Evolutionary conservation across 2,888 invertebrate genomes (phyloP).

Genomic region (Hirtodrosophila confusa): DNA sequence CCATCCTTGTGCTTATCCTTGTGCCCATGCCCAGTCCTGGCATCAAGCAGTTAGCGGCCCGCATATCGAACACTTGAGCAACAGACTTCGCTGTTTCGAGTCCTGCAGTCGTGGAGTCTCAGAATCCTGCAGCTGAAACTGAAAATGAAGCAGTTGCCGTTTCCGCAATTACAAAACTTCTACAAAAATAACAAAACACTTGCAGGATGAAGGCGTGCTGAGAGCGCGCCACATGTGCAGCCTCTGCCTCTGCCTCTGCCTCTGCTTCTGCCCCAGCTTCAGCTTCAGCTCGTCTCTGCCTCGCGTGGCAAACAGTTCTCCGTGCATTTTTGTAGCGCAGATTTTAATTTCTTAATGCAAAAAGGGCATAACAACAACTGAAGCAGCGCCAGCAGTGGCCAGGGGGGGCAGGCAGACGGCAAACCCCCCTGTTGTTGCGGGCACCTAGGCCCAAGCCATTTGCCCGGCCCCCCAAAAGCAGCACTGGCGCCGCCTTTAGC

Average conservation of each 20-base stretch:
- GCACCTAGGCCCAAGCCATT: constrained; percentile 25
- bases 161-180: constrained; percentile 80
- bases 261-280: not conserved
- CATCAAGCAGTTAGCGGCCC: constrained; percentile 37
- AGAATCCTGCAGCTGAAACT: constrained; percentile 39
- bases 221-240: constrained; percentile 68
- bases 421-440: constrained; percentile 1
- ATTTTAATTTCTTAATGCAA: constrained; percentile 78
- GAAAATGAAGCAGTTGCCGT: constrained; percentile 59
- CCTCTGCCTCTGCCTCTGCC: not conserved
- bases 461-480: not conserved
- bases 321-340: constrained; percentile 67
- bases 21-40: not conserved
- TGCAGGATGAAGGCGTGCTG: constrained; percentile 47
- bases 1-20: not conserved
- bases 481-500: constrained; percentile 16
- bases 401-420: not conserved
- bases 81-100: constrained; percentile 27
- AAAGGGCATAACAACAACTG: constrained; percentile 64
- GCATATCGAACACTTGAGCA: constrained; percentile 74
- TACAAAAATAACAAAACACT: constrained; percentile 78
- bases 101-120: constrained; percentile 23
- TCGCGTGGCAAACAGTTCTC: constrained; percentile 29
- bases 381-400: not conserved
- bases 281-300: constrained; percentile 11